Evolutionary conservation across 2,113 vertebrate species (phyloP), one percentile per base, ranked within the genome.

Genomic region (Siniperca chuatsi): DNA sequence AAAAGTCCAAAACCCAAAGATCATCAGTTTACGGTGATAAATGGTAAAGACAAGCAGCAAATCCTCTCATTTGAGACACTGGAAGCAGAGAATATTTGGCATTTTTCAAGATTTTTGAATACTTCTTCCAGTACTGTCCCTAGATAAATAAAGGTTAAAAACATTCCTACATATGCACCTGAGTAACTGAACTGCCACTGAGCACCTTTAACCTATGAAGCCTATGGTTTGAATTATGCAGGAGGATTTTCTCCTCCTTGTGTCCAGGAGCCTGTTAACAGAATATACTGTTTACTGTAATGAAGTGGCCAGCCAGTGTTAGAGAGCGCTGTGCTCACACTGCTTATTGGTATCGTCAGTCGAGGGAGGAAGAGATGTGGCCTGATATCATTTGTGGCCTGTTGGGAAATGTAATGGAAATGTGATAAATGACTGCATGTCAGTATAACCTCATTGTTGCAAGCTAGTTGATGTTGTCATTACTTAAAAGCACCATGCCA

Each of bases 341-440:
- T 50, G 46, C 23, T 77, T 23, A 57, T 61, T 73, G 64, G 25
- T 33, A 69, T 79, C 44, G 33, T 81, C 55, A 58, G 64, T 66
- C 33, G 68, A 60, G 29, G 8, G 8, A 74, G 46, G 61, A 65
- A 33, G 76, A 74, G 52, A 72, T 25, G 84, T 71, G 62, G 64
- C 71, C 78, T 37, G 44, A 68, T 82, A 57, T 67, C n/a, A 4
- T 79, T 68, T 78, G 65, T 21, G 71, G 77, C 67, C 89, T 83
- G 84, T 79, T 54, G 81, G 78, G 76, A 76, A 84, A 83, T 60
- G 74, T 80, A 82, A 87, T 92, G 78, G 44, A 89, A 84, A 90
- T 68, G 55, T 89, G 88, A 89, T 76, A 67, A 88, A 92, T 88
- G 83, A 23, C 67, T 42, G 75, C 44, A 29, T 72, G 79, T 87